phyloP scores from a whole-genome alignment of 2,113 vertebrate genomes.

The Ariopsis seemanni region DNA sequence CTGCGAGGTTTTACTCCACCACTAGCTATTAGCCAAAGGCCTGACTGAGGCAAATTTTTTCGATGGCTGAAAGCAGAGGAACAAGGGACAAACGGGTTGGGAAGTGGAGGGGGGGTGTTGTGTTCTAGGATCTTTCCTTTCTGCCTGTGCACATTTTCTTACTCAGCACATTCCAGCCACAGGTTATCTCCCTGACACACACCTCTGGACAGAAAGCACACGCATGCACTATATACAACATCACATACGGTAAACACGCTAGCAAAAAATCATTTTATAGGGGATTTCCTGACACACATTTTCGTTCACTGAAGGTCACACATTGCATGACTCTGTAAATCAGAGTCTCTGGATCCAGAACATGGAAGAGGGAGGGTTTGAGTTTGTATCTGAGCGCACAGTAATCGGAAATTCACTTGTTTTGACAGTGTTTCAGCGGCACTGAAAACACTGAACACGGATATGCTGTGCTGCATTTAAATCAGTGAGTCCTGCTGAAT shows the following conservation, averaged over 20 bases:
- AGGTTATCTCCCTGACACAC: slow-evolving; percentile 51
- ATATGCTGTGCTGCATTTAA: slow-evolving; percentile 15
- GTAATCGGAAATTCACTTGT: background rate
- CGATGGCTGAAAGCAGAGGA: slow-evolving; percentile 11
- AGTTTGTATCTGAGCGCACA: background rate
- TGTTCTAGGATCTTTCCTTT: slow-evolving; percentile 51
- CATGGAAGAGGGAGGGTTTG: background rate
- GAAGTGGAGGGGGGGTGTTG: slow-evolving; percentile 15
- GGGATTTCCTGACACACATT: slow-evolving; percentile 1
- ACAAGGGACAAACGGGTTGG: background rate
- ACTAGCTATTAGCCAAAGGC: slow-evolving; percentile 46
- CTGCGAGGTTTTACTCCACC: slow-evolving; percentile 24
- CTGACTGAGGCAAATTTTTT: slow-evolving; percentile 53
- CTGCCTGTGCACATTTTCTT: slow-evolving; percentile 23
- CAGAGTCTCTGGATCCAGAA: background rate
- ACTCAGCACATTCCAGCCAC: slow-evolving; percentile 52
- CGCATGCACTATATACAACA: slow-evolving; percentile 7
- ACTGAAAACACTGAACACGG: background rate
- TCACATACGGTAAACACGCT: background rate
- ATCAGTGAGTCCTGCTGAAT: background rate
- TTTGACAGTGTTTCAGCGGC: background rate
- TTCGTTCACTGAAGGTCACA: background rate
- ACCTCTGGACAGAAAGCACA: slow-evolving; percentile 17
- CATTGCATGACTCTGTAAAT: background rate
- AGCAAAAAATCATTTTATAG: background rate